A percentile compares a stretch with the other conserved stretches of the same genome.
These are phyloP conservation scores for Myotis pilosus DNA, from an alignment of 2,797 vertebrate species.

Conservation along the genomic window DNA sequence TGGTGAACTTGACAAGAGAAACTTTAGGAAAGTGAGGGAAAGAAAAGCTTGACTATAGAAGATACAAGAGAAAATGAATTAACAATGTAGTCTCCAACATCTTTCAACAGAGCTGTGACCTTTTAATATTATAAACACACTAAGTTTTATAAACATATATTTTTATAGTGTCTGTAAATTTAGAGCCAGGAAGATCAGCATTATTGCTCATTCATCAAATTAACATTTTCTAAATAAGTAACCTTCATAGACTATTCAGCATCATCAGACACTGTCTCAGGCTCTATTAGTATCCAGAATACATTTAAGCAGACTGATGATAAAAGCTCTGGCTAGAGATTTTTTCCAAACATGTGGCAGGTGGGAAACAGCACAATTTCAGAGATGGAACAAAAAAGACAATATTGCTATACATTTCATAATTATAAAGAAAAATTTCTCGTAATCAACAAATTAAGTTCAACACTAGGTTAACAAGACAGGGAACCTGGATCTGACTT, in stretches of 20 bases:
- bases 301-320: background rate
- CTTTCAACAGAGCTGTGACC: slow-evolving; percentile 8
- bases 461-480: background rate
- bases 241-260: background rate
- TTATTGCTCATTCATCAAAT: slow-evolving; percentile 12
- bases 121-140: background rate
- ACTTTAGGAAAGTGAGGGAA: background rate
- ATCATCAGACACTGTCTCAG: background rate
- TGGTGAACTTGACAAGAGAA: background rate
- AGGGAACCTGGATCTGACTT: background rate
- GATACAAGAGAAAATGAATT: background rate
- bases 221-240: slow-evolving; percentile 4
- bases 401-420: background rate
- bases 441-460: background rate
- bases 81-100: background rate
- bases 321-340: background rate
- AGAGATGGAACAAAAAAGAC: slow-evolving; percentile 23
- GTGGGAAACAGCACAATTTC: background rate
- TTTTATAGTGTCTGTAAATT: slow-evolving; percentile 39
- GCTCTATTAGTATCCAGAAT: background rate
- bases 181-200: background rate
- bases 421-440: slow-evolving; percentile 11
- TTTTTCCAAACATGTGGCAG: background rate
- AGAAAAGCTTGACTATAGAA: background rate
- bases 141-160: background rate